Evolutionary conservation across 2,113 vertebrate species (phyloP).

Genomic region (Arizona elegans): DNA sequence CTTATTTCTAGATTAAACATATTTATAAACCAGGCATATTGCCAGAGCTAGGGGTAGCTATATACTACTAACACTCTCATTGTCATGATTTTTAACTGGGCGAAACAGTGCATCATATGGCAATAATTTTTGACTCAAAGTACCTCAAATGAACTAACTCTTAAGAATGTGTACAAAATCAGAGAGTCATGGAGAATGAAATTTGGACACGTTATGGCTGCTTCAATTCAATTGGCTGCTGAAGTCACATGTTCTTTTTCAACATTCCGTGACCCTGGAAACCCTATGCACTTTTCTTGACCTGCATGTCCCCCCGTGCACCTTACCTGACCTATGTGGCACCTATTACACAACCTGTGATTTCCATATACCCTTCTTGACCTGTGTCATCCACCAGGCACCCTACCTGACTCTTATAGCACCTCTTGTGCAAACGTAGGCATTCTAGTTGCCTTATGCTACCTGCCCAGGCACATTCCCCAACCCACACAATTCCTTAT

Average conservation of each 20-base stretch:
- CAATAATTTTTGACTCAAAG: background rate
- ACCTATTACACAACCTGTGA: background rate
- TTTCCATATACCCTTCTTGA: background rate
- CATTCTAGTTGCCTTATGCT: background rate
- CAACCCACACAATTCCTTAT: background rate
- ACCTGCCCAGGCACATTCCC: background rate
- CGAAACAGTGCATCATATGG: background rate
- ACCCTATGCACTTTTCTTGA: background rate
- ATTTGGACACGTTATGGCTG: background rate
- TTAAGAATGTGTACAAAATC: background rate
- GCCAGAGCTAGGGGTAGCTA: background rate
- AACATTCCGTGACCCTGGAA: background rate
- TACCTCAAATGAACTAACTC: background rate
- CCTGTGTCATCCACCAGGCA: background rate
- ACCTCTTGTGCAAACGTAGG: background rate
- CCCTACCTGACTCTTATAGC: background rate
- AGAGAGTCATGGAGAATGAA: background rate
- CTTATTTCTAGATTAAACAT: background rate
- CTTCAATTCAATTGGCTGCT: background rate
- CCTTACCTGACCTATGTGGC: no score
- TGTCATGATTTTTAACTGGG: background rate
- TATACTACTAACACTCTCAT: background rate
- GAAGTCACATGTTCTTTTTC: background rate
- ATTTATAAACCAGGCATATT: background rate
- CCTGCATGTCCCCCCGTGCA: background rate